These are phyloP conservation scores for Eristalis arbustorum DNA, from an alignment of 2,888 invertebrate species.

Conservation along the genomic window DNA sequence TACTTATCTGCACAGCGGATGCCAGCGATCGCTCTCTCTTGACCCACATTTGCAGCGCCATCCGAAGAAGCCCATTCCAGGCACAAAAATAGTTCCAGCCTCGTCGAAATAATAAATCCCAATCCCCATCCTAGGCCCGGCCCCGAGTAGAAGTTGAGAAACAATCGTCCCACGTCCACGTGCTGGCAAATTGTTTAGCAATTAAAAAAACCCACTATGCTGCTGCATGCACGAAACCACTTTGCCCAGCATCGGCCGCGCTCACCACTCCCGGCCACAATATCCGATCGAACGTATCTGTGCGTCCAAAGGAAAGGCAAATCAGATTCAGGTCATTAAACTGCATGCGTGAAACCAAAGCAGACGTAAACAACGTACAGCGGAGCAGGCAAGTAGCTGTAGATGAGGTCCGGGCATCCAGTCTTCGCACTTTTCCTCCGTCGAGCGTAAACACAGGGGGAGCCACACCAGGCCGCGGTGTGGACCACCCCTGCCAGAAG, in stretches of 20 bases:
- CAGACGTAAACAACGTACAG: conserved; percentile 60
- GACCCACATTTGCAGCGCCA: conserved; percentile 36
- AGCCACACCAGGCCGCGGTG: conserved; percentile 8
- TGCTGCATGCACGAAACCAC: conserved; percentile 42
- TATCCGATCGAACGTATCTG: conserved; percentile 27
- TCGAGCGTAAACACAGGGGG: conserved; percentile 24
- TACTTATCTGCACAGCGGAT: not conserved
- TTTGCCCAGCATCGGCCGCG: conserved; percentile 14
- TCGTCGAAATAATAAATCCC: conserved; percentile 34
- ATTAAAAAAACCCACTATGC: conserved; percentile 31
- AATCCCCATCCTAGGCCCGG: conserved; percentile 10
- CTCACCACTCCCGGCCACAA: not conserved
- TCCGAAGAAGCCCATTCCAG: not conserved
- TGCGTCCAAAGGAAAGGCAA: conserved; percentile 39
- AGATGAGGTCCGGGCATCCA: not conserved
- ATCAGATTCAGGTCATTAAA: conserved; percentile 68
- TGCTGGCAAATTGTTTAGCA: conserved; percentile 41
- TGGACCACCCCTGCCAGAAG: conserved; percentile 51
- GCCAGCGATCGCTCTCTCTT: not conserved
- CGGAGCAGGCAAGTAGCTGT: not conserved
- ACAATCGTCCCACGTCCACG: conserved; percentile 60
- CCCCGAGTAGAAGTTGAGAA: conserved; percentile 9
- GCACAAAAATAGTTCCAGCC: not conserved
- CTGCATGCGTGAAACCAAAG: conserved; percentile 64
- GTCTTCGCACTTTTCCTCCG: conserved; percentile 52